Base-by-base conservation (phyloP, 2,113 vertebrate species). In the Uropsilus gracilis region DNA sequence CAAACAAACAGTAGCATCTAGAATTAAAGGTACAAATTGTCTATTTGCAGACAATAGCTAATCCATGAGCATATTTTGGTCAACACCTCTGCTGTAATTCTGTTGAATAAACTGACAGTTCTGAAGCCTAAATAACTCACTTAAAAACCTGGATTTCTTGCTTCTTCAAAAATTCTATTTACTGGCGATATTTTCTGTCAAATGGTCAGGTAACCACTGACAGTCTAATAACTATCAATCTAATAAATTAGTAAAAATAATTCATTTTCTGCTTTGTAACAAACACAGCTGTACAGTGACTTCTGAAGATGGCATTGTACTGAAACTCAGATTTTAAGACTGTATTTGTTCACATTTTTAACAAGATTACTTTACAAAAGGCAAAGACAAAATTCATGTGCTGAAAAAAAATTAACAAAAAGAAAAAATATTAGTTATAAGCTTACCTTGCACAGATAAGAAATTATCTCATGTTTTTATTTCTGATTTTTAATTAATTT, bases 401-500 rank as follows among this genome's bases (percentile, higher is more conserved):
- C 73, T 3, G 17, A 42, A 46, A 94, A 87, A 94, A 39, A 53
- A 84, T 34, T 30, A 30, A 37, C 12, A 57, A 57, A 55, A 59
- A 81, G 37, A 34, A 92, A 69, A 72, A n/a, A n/a, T n/a, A n/a
- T 55, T 48, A 55, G 78, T 2, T 48, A 12, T 30, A 95, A 84
- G 37, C 1, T 87, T 89, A 30, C 3, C 5, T 48, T 37, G 11
- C 13, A 72, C 12, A 14, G 8, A 1, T 50, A 71, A 76, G 26
- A 42, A 86, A 93, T 37, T 85, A 73, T 16, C 32, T 81, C n/a
- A 8, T 71, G 16, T 14, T 85, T 57, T 94, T 78, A 50, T 55
- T 87, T 66, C n/a, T 69, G 3, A 34, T 57, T 86, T 91, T 44
- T 81, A 59, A 64, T 22, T 55, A 85, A 92, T 77, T 88, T 95